Base-by-base conservation (phyloP, 2,113 vertebrate species). In the Hypocryptadius cinnamomeus region DNA sequence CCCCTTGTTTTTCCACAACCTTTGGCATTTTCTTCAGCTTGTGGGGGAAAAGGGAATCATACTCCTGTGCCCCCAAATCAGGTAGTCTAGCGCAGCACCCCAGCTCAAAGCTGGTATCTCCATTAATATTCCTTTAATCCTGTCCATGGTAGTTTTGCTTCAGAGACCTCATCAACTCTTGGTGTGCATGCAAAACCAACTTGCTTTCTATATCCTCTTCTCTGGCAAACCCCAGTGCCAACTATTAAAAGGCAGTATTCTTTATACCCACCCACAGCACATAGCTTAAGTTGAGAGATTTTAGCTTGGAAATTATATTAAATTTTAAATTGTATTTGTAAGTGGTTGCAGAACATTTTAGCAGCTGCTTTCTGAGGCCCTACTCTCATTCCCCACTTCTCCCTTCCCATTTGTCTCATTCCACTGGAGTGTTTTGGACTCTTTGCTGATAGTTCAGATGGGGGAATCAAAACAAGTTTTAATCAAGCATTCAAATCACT, bases 401-500 rank as follows among this genome's bases (percentile, higher is more conserved):
- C 35, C 56, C 21, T 84, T 79, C 45, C 23, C 61, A 59, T 20
- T 87, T 14, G 3, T 57, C 61, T 84, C 82, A 77, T 54, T 72
- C 51, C n/a, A 64, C 44, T 14, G 37, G 22, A 42, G 45, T 44
- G 21, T 61, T 94, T 54, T 89, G 66, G 66, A 73, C 61, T 85
- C 48, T 74, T 64, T 66, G 14, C 45, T 53, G 39, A 79, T 60
- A 79, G 61, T 59, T 89, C 69, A 93, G 60, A 77, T 7, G 74
- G 65, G 57, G 48, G 56, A 94, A 90, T 79, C 74, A 68, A 89
- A 88, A 70, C 59, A 66, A 77, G 61, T 71, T 93, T 86, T 84
- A 91, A 79, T 91, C 88, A 92, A 89, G 71, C 63, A 86, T 77
- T 96, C 72, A 63, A 24, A 86, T 77, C 91, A 77, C 85, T 79